Evolutionary conservation across 2,797 vertebrate species (phyloP), one percentile per base, ranked within the genome.

Genomic region (Novumbra hubbsi): DNA sequence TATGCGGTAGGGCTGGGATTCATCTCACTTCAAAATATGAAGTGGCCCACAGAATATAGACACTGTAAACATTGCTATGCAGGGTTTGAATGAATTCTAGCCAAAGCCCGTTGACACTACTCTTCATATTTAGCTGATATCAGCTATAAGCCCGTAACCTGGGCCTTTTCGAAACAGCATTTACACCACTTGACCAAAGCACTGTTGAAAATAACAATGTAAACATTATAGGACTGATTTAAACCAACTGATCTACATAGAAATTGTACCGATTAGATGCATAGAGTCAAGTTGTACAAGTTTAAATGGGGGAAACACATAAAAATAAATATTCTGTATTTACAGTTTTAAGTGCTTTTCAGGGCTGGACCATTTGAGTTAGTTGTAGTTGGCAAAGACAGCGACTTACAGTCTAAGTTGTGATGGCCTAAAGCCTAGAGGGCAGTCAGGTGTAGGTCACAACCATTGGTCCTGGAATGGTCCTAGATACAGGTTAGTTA

Each of bases 181-280:
- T 84, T 83, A 86, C 85, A 87, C 76, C 80, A 88, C 87, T 85
- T 81, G 82, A 90, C 86, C 38, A 45, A 84, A 86, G 87, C 75
- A 68, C 49, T 88, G 87, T 90, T 89, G 89, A 91, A 86, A 87
- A 90, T 84, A 86, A 90, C 86, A 83, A 88, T 93, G 91, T 94
- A 93, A 93, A 94, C 92, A 91, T 93, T 88, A 88, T 77, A 86
- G 84, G 87, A 91, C 87, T 82, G 80, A 84, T 89, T 72, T 75
- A 80, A 87, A 87, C 87, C 65, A 67, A 87, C 81, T 83, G 73
- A 8, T 84, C 81, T 77, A 86, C 78, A 68, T 45, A 5, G 50
- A 68, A 77, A 82, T 75, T 80, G 78, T 75, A 89, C 78, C 84
- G 83, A 89, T 83, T 80, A 81, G 85, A 90, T 93, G 92, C 92